phyloP scores from a whole-genome alignment of 2,888 invertebrate genomes.

The Geotrupes spiniger region DNA sequence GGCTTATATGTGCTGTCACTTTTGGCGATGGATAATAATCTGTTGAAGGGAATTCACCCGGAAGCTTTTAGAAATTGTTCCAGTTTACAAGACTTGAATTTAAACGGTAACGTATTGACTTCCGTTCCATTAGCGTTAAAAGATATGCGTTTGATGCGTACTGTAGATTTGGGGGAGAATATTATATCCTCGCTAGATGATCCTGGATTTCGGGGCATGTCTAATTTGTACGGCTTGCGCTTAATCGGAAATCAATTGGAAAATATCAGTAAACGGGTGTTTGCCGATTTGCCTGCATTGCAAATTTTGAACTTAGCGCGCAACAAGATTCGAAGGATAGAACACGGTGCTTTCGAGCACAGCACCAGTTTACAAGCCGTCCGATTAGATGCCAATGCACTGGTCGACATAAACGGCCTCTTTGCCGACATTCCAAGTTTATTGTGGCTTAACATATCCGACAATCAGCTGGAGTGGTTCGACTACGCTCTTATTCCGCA shows the following conservation, averaged over 20 bases:
- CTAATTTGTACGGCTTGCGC: conserved; percentile 81
- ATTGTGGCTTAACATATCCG: conserved; percentile 87
- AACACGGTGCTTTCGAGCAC: conserved; percentile 77
- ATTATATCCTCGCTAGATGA: conserved; percentile 77
- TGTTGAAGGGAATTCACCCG: conserved; percentile 77
- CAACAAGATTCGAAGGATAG: conserved; percentile 75
- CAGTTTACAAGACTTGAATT: conserved; percentile 83
- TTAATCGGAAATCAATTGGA: conserved; percentile 85
- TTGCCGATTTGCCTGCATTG: conserved; percentile 74
- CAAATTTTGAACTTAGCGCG: conserved; percentile 86
- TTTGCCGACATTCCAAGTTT: conserved; percentile 81
- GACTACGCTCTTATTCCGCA: conserved; percentile 82
- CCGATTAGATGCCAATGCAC: conserved; percentile 79
- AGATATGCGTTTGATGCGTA: conserved; percentile 81
- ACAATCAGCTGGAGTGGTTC: conserved; percentile 85
- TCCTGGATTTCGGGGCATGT: conserved; percentile 79
- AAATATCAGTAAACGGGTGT: conserved; percentile 76
- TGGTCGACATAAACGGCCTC: conserved; percentile 78
- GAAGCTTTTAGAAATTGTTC: conserved; percentile 90
- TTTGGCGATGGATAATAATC: conserved; percentile 82
- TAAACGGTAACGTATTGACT: conserved; percentile 82
- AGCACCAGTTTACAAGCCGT: conserved; percentile 81
- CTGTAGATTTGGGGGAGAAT: conserved; percentile 90
- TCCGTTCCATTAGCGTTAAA: conserved; percentile 77
- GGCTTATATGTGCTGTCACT: conserved; percentile 84